Percentiles rank a stretch among this genome's conserved stretches.
Conservation (phyloP, 2,888 invertebrate species). For the Drosophila demipolita region DNA sequence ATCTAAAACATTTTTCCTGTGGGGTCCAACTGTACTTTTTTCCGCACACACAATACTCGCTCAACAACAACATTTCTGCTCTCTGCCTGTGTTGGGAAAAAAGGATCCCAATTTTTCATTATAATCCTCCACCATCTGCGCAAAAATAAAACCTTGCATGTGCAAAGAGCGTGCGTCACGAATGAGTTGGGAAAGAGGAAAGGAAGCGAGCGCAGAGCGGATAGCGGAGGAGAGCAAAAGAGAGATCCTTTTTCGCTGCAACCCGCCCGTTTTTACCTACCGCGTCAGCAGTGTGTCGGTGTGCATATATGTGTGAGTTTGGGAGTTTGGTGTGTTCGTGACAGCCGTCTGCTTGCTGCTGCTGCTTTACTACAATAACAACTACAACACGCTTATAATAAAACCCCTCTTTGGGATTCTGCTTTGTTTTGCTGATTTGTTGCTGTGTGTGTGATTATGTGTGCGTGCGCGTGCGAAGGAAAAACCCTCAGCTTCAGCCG, state of each 20-base stretch:
- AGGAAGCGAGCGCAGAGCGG: constrained; percentile 28
- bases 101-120: constrained; percentile 75
- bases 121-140: constrained; percentile 79
- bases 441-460: constrained; percentile 20
- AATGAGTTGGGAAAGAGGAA: constrained; percentile 12
- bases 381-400: constrained; percentile 38
- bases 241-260: constrained; percentile 72
- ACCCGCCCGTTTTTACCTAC: constrained; percentile 66
- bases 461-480: constrained; percentile 43
- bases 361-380: constrained; percentile 44
- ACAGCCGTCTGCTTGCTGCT: constrained; percentile 26
- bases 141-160: constrained; percentile 78
- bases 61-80: constrained; percentile 17
- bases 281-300: constrained; percentile 15
- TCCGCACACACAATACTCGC: constrained; percentile 24
- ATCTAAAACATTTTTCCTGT: constrained; percentile 53
- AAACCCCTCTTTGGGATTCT: constrained; percentile 58
- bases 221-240: constrained; percentile 50
- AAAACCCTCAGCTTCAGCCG: constrained; percentile 56
- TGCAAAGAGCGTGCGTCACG: constrained; percentile 73
- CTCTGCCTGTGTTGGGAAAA: constrained; percentile 57
- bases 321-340: constrained; percentile 3
- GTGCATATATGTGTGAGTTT: constrained; percentile 9
- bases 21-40: constrained; percentile 73
- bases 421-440: constrained; percentile 4